Conservation (phyloP, 2,797 vertebrate species). For the Orestias chungarensis region DNA sequence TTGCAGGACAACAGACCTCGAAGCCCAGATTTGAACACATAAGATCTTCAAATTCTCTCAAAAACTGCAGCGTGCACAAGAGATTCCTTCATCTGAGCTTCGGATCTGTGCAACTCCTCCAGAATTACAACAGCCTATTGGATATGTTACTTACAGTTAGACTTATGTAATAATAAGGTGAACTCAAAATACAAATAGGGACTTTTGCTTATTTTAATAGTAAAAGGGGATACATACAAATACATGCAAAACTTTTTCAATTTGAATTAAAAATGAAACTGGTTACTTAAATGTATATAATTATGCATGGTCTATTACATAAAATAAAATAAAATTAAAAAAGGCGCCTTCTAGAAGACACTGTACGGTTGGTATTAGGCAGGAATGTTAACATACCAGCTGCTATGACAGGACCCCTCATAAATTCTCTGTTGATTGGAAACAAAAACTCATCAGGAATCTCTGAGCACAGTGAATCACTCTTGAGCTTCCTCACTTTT, state of each 20-base stretch:
- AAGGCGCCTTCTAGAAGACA: not conserved
- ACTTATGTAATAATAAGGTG: not conserved
- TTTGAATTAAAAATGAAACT: not conserved
- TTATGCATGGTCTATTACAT: not conserved
- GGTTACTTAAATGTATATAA: not conserved
- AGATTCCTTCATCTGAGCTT: not conserved
- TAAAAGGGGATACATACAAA: not conserved
- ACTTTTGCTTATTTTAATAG: not conserved
- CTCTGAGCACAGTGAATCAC: slow-evolving; percentile 68
- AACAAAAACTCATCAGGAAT: slow-evolving; percentile 94
- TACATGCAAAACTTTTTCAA: not conserved
- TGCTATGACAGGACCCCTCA: slow-evolving; percentile 94
- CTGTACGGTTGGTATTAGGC: not conserved
- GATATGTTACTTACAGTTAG: not conserved
- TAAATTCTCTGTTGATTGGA: slow-evolving; percentile 94
- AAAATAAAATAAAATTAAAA: not conserved
- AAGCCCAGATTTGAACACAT: no score
- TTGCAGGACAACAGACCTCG: no score
- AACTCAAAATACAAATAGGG: not conserved
- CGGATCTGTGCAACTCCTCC: not conserved
- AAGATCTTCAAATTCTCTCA: no score
- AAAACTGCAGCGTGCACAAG: no score
- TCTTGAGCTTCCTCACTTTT: slow-evolving; percentile 89
- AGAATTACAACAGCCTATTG: not conserved
- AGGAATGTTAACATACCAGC: slow-evolving; percentile 80